These are phyloP conservation scores for Cerceris rybyensis DNA, from an alignment of 2,888 invertebrate species.

Conservation along the genomic window DNA sequence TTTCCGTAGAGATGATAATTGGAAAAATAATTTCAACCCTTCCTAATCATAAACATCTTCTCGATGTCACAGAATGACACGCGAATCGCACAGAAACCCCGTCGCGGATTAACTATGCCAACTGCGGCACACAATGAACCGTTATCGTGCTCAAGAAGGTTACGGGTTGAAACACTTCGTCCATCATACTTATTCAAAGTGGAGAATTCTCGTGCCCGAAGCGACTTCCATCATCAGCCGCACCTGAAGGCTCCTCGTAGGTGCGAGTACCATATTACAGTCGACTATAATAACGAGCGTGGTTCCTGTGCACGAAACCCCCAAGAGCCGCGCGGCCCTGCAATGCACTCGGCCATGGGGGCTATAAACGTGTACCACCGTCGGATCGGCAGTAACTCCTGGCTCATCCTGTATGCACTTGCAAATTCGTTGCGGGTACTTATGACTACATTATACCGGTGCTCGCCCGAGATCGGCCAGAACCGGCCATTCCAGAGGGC, in stretches of 20 bases:
- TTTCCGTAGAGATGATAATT: no score
- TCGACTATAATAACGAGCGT: slow-evolving; percentile 43
- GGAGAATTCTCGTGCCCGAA: slow-evolving; percentile 40
- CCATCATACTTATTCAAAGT: slow-evolving; percentile 55
- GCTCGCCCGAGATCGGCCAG: slow-evolving; percentile 39
- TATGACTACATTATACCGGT: slow-evolving; percentile 53
- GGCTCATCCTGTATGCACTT: slow-evolving; percentile 48
- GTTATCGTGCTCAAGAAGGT: slow-evolving; percentile 47
- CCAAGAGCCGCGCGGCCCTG: neutral
- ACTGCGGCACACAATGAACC: slow-evolving; percentile 11
- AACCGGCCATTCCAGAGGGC: slow-evolving; percentile 39
- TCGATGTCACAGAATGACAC: neutral
- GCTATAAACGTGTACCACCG: slow-evolving; percentile 15
- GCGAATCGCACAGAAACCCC: neutral
- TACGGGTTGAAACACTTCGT: slow-evolving; percentile 52
- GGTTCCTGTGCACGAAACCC: slow-evolving; percentile 40
- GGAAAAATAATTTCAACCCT: no score
- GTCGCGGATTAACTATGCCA: slow-evolving; percentile 13
- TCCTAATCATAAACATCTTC: neutral
- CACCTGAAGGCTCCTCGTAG: slow-evolving; percentile 37
- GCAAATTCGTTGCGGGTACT: slow-evolving; percentile 64
- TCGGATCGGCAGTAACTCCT: slow-evolving; percentile 24
- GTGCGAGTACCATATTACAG: slow-evolving; percentile 49
- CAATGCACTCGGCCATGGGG: slow-evolving; percentile 6
- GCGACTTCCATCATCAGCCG: slow-evolving; percentile 39